phyloP scores from a whole-genome alignment of 2,113 vertebrate genomes.

The Cyprinodon brontotheroides region DNA sequence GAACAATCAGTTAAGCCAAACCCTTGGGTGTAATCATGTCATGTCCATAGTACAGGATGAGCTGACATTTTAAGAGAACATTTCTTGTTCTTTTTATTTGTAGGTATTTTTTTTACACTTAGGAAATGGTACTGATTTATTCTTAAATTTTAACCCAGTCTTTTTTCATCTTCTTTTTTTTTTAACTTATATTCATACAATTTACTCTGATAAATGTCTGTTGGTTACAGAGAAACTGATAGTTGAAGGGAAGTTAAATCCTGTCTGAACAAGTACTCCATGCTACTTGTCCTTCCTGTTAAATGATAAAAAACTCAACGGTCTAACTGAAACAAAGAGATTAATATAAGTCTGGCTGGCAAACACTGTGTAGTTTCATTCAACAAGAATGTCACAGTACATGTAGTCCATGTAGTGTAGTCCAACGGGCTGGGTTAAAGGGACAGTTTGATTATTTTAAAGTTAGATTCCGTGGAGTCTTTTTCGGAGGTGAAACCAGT shows the following conservation, averaged over 20 bases:
- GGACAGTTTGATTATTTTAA: not conserved
- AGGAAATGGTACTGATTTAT: not conserved
- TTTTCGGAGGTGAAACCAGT: not conserved
- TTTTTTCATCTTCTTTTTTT: not conserved
- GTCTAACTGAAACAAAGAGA: not conserved
- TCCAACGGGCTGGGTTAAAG: not conserved
- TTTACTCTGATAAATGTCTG: not conserved
- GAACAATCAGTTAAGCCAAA: conserved; percentile 52
- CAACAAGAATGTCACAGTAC: not conserved
- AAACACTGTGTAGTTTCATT: not conserved
- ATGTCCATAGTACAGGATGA: not conserved
- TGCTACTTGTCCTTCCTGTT: not conserved
- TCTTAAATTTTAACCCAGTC: not conserved
- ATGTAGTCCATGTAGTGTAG: not conserved
- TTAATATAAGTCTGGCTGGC: not conserved
- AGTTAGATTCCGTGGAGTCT: not conserved
- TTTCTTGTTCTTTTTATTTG: not conserved
- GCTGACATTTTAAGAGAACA: not conserved
- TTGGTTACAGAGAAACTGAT: not conserved
- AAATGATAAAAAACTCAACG: not conserved
- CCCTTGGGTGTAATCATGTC: conserved; percentile 46
- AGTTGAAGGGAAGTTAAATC: not conserved
- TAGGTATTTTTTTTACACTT: not conserved
- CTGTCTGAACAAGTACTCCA: not conserved
- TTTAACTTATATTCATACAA: not conserved